Percentiles rank a stretch among this genome's conserved stretches.
Evolutionary conservation across 2,888 invertebrate genomes (phyloP).

Genomic region (Cantharis nigra): DNA sequence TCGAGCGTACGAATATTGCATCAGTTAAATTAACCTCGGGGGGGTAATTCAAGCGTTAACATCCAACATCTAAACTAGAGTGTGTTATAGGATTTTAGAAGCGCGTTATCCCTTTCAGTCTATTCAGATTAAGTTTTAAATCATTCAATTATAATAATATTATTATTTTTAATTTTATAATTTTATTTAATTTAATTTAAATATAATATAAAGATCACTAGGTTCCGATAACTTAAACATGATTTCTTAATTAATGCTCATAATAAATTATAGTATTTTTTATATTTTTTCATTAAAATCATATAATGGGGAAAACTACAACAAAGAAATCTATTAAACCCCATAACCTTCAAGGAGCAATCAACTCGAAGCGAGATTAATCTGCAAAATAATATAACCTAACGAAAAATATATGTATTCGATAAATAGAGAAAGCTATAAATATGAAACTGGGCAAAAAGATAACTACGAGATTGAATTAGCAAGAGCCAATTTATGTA

Average conservation of each 20-base stretch:
- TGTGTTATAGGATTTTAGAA: not conserved
- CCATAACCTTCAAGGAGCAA: not conserved
- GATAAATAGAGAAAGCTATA: not conserved
- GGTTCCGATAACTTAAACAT: too few species aligned
- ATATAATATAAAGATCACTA: too few species aligned
- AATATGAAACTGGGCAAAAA: not conserved
- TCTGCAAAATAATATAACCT: not conserved
- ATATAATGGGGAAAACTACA: not conserved
- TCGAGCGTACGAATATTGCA: too few species aligned
- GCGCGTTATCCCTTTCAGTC: not conserved
- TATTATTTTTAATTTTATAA: too few species aligned
- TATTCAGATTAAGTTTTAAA: not conserved
- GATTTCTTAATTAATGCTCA: too few species aligned
- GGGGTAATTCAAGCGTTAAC: not conserved
- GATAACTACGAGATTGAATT: not conserved
- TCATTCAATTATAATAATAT: not conserved
- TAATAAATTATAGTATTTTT: not conserved
- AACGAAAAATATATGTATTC: not conserved
- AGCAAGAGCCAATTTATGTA: not conserved
- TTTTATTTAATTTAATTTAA: too few species aligned
- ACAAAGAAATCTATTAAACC: not conserved
- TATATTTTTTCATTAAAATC: not conserved
- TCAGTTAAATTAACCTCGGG: too few species aligned
- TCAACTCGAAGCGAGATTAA: not conserved
- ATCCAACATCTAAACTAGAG: not conserved